These are phyloP conservation scores for Cyanoramphus novaezelandiae DNA, from an alignment of 2,113 vertebrate genomes.

Conservation along the genomic window DNA sequence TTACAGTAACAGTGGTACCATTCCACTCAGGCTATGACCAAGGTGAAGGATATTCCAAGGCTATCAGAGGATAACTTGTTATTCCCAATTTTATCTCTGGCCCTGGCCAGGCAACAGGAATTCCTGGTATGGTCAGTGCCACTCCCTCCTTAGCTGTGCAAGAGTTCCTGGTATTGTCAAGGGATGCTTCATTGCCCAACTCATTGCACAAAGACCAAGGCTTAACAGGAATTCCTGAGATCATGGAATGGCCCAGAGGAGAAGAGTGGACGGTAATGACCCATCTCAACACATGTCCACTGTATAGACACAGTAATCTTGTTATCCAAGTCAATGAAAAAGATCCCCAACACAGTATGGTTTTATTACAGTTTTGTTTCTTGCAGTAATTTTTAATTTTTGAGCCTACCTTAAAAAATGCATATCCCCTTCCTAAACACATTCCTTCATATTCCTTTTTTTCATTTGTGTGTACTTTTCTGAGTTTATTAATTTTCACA, in stretches of 20 bases:
- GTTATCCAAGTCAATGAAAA: not conserved
- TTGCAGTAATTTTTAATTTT: not conserved
- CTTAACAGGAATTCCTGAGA: not conserved
- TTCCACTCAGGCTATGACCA: not conserved
- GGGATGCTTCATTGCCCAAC: not conserved
- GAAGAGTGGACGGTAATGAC: not conserved
- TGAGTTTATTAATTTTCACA: not conserved
- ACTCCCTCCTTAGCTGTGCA: not conserved
- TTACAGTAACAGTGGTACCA: not conserved
- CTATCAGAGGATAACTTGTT: not conserved
- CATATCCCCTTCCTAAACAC: rapidly evolving
- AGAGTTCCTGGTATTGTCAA: not conserved
- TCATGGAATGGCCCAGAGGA: not conserved
- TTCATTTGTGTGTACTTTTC: not conserved
- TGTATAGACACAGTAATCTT: not conserved
- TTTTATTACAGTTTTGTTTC: not conserved
- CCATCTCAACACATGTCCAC: not conserved
- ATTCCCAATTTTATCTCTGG: not conserved
- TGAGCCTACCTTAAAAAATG: not conserved
- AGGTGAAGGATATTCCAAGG: not conserved
- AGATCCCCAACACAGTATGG: rapidly evolving
- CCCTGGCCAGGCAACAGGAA: not conserved
- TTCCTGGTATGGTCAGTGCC: not conserved
- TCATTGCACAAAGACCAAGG: not conserved
- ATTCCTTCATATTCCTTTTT: not conserved